Percentiles rank a stretch among this genome's conserved stretches.
Conservation (phyloP, 2,888 invertebrate genomes). For the Linnaemya vulpina region DNA sequence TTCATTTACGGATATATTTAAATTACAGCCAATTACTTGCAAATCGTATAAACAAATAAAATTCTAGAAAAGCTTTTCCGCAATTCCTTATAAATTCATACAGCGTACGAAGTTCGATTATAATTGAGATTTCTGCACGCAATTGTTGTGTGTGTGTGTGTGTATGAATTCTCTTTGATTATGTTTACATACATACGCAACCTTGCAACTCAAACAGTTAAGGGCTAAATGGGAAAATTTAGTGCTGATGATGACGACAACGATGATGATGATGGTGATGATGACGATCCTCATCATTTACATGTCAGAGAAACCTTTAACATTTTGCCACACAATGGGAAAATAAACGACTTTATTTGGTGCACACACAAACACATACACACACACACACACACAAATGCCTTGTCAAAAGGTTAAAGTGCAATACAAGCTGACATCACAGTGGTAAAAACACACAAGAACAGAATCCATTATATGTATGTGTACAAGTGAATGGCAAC, state of each 20-base stretch:
- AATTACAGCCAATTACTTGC: neutral
- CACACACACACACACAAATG: neutral
- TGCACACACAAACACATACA: neutral
- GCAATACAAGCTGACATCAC: slow-evolving; percentile 49
- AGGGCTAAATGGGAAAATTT: slow-evolving; percentile 17
- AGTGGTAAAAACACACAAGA: slow-evolving; percentile 1
- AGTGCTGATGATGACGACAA: slow-evolving; percentile 6
- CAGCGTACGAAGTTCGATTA: neutral
- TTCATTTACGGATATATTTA: neutral
- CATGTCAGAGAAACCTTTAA: slow-evolving; percentile 61
- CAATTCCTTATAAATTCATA: neutral
- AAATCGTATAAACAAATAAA: neutral
- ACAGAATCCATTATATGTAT: neutral
- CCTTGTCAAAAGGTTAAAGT: slow-evolving; percentile 64
- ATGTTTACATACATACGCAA: slow-evolving; percentile 12
- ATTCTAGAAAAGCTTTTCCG: neutral
- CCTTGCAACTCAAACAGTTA: slow-evolving; percentile 2
- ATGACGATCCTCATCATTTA: slow-evolving; percentile 39
- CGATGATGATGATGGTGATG: slow-evolving; percentile 24
- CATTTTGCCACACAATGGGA: slow-evolving; percentile 48
- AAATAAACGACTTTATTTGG: slow-evolving; percentile 26
- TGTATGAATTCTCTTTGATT: neutral
- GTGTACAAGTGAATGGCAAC: neutral
- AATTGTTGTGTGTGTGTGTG: slow-evolving; percentile 25
- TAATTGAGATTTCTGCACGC: slow-evolving; percentile 40